phyloP scores from a whole-genome alignment of 2,113 vertebrate genomes.

The Spea bombifrons region DNA sequence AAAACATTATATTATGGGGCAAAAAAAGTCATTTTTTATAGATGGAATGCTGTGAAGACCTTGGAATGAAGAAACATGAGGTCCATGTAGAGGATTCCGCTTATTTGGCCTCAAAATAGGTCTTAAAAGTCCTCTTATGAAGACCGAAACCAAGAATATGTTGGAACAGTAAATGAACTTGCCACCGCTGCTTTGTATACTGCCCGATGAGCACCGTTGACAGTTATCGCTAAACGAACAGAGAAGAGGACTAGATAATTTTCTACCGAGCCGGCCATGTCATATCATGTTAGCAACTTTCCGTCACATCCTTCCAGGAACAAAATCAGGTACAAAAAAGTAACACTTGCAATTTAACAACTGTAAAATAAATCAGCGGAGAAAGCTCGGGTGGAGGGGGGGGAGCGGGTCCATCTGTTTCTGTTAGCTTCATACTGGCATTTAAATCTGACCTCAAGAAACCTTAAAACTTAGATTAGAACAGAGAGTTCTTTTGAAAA shows the following conservation, averaged over 20 bases:
- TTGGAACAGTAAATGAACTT: slow-evolving; percentile 17
- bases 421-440: slow-evolving; percentile 40
- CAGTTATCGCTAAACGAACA: slow-evolving; percentile 44
- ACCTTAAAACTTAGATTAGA: slow-evolving; percentile 3
- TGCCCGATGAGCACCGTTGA: slow-evolving; percentile 34
- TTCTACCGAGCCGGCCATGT: slow-evolving; percentile 39
- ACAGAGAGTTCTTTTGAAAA: not conserved
- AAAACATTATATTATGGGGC: no score
- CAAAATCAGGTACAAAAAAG: slow-evolving; percentile 41
- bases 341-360: slow-evolving; percentile 47
- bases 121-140: slow-evolving; percentile 29
- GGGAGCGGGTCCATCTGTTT: slow-evolving; percentile 32
- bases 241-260: slow-evolving; percentile 40
- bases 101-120: not conserved
- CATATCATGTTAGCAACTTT: slow-evolving; percentile 42
- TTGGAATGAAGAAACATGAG: no score
- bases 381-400: slow-evolving; percentile 32
- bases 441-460: slow-evolving; percentile 43
- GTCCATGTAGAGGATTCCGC: no score
- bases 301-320: slow-evolving; percentile 40
- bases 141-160: not conserved
- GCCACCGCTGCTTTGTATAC: slow-evolving; percentile 20
- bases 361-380: slow-evolving; percentile 45
- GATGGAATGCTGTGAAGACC: no score
- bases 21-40: no score